Conservation (phyloP, 53 echinoderm and acorn worm genomes). For the Glandiceps talaboti region DNA sequence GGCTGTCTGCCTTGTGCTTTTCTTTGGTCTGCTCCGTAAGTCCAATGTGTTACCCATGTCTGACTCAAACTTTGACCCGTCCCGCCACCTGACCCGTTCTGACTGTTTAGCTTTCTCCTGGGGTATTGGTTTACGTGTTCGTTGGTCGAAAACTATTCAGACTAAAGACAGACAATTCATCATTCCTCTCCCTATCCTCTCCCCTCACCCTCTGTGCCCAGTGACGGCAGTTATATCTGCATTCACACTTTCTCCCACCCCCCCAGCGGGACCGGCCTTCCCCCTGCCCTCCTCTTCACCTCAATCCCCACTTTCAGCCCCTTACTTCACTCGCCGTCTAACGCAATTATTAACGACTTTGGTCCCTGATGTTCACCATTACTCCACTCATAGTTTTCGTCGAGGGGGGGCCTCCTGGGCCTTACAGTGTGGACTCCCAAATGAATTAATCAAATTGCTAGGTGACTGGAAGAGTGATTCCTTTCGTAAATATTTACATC, state of each 20-base stretch:
- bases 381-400: conserved; percentile 2
- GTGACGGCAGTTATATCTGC: not conserved
- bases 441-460: too few species aligned
- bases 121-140: not conserved
- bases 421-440: not conserved
- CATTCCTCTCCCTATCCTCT: not conserved
- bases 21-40: conserved; percentile 1
- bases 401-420: conserved; percentile 7
- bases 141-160: not conserved
- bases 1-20: not conserved
- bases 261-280: not conserved
- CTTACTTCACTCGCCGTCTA: too few species aligned
- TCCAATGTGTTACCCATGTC: conserved; percentile 1
- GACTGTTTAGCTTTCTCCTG: not conserved
- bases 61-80: not conserved
- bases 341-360: too few species aligned
- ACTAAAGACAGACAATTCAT: not conserved
- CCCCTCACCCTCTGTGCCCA: not conserved
- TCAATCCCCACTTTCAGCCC: not conserved
- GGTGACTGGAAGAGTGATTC: too few species aligned
- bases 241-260: not conserved
- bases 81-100: not conserved
- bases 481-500: too few species aligned
- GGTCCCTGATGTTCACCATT: not conserved
- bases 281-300: not conserved